Evolutionary conservation across 2,113 vertebrate genomes (phyloP).

Genomic region (Etheostoma cragini): DNA sequence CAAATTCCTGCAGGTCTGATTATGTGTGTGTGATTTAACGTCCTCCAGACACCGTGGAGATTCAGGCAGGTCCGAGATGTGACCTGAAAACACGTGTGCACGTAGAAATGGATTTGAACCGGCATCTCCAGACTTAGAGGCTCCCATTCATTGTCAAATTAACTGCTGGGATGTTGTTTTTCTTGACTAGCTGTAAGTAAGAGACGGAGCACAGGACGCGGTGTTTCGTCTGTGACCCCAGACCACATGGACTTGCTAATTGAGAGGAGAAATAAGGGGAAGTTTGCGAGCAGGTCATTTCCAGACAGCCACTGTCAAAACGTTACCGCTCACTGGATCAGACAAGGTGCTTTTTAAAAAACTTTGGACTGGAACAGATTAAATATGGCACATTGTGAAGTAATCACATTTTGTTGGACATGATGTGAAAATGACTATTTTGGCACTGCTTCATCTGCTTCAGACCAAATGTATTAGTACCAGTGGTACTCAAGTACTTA

Average conservation of each 20-base stretch:
- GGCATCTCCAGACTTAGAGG: conserved; percentile 16
- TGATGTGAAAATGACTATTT: too few species aligned
- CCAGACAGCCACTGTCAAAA: not conserved
- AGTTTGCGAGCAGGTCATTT: conserved; percentile 28
- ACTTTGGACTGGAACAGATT: too few species aligned
- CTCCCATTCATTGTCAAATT: conserved; percentile 57
- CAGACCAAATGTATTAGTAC: not conserved
- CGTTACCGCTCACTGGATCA: not conserved
- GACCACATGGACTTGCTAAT: conserved; percentile 46
- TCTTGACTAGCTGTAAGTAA: conserved; percentile 12
- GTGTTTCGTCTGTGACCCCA: conserved; percentile 10
- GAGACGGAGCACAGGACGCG: not conserved
- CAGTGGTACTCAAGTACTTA: not conserved
- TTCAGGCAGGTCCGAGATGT: not conserved
- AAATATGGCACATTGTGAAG: too few species aligned
- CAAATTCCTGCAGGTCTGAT: conserved; percentile 36
- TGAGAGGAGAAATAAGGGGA: conserved; percentile 38
- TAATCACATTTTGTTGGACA: too few species aligned
- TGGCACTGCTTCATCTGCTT: too few species aligned
- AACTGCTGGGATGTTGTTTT: conserved; percentile 69
- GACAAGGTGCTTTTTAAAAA: not conserved
- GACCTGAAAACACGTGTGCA: conserved; percentile 23
- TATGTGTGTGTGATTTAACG: conserved; percentile 30
- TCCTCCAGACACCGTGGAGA: conserved; percentile 22
- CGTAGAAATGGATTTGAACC: conserved; percentile 44